Base-by-base conservation (phyloP, 2,797 vertebrate genomes). In the Fistularia tabacaria region DNA sequence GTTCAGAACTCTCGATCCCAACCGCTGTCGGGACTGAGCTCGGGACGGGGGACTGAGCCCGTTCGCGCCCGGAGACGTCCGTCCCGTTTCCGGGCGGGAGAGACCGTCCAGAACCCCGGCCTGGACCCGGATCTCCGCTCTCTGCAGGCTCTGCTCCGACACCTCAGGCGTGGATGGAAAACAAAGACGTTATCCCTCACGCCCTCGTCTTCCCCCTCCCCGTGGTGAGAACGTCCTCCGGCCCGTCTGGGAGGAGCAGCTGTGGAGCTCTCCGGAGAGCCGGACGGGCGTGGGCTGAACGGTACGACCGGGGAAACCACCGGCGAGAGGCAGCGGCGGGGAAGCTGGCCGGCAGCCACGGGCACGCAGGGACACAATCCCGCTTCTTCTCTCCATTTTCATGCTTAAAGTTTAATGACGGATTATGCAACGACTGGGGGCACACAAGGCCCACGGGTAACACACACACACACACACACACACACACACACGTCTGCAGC, bases 221-320 rank as follows among this genome's bases (percentile, higher is more conserved):
- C 54, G 61, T 51, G 60, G 66, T 68, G 2, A 25, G 2, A 25
- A 2, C 25, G 25, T 60, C 48, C 43, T 54, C 42, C 9, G 14
- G 66, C 50, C 51, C 68, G 70, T 76, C 71, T 73, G 78, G 42
- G 62, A 72, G 74, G 59, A 74, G 78, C 78, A 86, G 83, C 82
- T 76, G 84, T 74, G 71, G 59, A 60, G 50, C 71, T 66, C 79
- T 74, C 84, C 50, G 6, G 88, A 74, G 86, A 79, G 47, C 6
- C 54, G 73, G 76, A 76, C 77, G 87, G 85, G 86, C 76, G 83
- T 85, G 69, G 77, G 59, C 70, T 54, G 69, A 60, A 67, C 69
- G 57, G 64, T 57, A 55, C 46, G 68, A 68, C 76, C 76, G 77
- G 76, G 88, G 84, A 89, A 77, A 84, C 87, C 85, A 87, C 77